Evolutionary conservation across 2,797 vertebrate species (phyloP), one percentile per base, ranked within the genome.

Genomic region (Lithobates sylvaticus): DNA sequence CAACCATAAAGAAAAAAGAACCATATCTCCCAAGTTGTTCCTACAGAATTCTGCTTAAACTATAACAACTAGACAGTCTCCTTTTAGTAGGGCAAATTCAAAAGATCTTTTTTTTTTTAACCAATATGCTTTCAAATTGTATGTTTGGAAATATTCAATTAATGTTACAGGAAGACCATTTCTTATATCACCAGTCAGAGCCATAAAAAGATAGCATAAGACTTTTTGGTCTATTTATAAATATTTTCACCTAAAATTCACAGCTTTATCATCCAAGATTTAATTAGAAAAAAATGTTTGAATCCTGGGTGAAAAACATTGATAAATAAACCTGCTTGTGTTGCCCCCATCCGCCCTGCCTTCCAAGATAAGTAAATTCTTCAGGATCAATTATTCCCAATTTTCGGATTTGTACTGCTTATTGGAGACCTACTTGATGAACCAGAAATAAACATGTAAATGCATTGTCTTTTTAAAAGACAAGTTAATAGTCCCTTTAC

Each of bases 21-120:
- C 36, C 23, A 36, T n/a, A 36, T 39, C 15, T 36, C 34, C 39
- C 18, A 36, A 39, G n/a, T 42, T 72, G 23, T 39, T 72, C 36
- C 39, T 72, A 72, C 39, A 42, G 70, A 42, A 12, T 50, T 74
- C 42, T 74, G 72, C 72, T 47, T 74, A 27, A 50, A 26, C 42
- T 74, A 26, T 7, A 27, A 74, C 23, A 27, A 74, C n/a, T 27
- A 18, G n/a, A n/a, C 26, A 50, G 6, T 74, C 13, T 21, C 42
- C 10, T 74, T 74, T 15, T 74, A 47, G 72, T 74, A 7, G 34
- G 34, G 42, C 71, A n/a, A 16, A 10, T 44, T 73, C 23, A 73
- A 42, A 26, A 21, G 39, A 32, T 39, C 9, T 39, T 39, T 39
- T 39, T 39, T 39, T 39, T 26, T 10, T 26, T 61, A 26, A 26